Base-by-base conservation (phyloP, 2,797 vertebrate species). In the Hapalemur alaotrensis region DNA sequence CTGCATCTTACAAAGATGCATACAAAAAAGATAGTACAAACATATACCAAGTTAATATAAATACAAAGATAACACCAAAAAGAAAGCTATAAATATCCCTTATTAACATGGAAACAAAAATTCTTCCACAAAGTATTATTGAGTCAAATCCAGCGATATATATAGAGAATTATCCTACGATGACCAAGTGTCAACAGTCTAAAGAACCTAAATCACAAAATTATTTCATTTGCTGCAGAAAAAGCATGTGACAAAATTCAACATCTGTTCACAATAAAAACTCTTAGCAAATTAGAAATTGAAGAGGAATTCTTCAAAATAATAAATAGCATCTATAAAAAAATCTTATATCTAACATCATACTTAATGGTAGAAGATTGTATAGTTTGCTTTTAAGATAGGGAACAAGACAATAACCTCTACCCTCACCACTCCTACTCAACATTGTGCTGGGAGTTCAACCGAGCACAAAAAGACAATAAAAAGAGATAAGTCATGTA, bases 121-220 rank as follows among this genome's bases (percentile, higher is more conserved):
- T 54, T 67, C 50, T 87, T 81, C 63, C 73, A 46, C 30, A 75
- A 57, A 80, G 7, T 82, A 52, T 73, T 92, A 70, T 28, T 9
- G 61, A 87, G 85, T 78, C 52, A 85, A 81, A 86, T 94, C 22
- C 9, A 82, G 67, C 54, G 89, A 75, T 83, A n/a, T 73, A 76
- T 79, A 76, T 89, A 80, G 67, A 86, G 52, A 81, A 63, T 76
- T 76, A 50, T 57, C 54, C 52, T 70, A 32, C 38, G 18, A 70
- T 11, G n/a, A 87, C n/a, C 38, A 90, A 65, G 38, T 85, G 7
- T 73, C 59, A 65, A 67, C 38, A 76, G 43, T 80, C 41, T 87
- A 61, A 92, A 94, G n/a, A 86, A 85, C 28, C 28, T 38, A 92
- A 81, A 50, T 72, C 61, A 89, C 50, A 67, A 12, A 4, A 57